Evolutionary conservation across 2,797 vertebrate genomes (phyloP), one percentile per base, ranked within the genome.

Genomic region (Chaunax sp.): DNA sequence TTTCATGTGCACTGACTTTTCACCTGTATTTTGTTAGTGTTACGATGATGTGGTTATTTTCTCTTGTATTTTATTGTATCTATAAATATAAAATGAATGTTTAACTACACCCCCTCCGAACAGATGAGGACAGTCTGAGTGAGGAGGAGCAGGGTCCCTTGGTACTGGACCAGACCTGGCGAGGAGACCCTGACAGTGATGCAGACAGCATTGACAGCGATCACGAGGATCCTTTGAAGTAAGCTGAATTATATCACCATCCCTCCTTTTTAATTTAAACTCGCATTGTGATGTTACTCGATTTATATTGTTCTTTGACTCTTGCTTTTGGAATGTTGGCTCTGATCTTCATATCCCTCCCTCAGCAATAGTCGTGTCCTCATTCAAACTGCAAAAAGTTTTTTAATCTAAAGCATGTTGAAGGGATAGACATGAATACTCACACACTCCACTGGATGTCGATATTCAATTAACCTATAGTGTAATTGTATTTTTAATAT

Each of bases 211-310:
- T 98, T 2, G 97, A 99, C 83, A 99, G 97, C 37, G 98, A 99
- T 85, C 97, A 98, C 20, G 98, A 99, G 84, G 98, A 99, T 77
- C 98, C 98, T 53, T 83, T 99, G 4, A 99, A 98, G 98, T 99
- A 92, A 93, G 81, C 3, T 3, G 59, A 52, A 7, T 41, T 37
- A 22, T 30, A 35, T 22, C 4, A 3, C 5, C 11, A 7, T 11
- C 2, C 19, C n/a, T n/a, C n/a, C n/a, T 43, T 72, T 64, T 50
- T 10, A 1, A 1, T 50, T 10, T 33, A 12, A 60, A 23, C 12
- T 26, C 0, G 0, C 5, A 19, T 7, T 14, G 25, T 51, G 3
- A 3, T 30, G 25, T 62, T 11, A 52, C 14, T 30, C 15, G 11
- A n/a, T 35, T 52, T 56, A 18, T 12, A 19, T 57, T 23, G 0